Evolutionary conservation across 2,113 vertebrate species (phyloP), one percentile per base, ranked within the genome.

Genomic region (Peromyscus leucopus): DNA sequence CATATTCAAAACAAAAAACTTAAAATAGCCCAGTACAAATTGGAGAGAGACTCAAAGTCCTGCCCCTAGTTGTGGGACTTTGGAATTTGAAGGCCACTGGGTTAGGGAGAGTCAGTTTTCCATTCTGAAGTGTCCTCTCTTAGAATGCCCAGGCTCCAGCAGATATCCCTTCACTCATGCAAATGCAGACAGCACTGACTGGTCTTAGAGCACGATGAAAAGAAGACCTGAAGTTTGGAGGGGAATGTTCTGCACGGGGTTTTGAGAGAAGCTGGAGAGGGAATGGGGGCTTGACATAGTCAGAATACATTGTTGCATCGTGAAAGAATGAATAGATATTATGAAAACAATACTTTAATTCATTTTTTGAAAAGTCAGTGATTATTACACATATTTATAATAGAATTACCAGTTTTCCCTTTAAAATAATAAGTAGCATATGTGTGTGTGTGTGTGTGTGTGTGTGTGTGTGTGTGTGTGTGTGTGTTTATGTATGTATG

Each of bases 221-320:
- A 24, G 63, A 36, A 48, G 63, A 36, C 19, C 21, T 36, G 42
- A 46, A 48, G 39, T 36, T 13, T 11, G 17, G 17, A 48, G 31
- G 5, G 19, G 1, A 28, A 1, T 19, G 2, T 67, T 16, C 15
- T 31, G 9, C 1, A 21, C 31, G 3, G 24, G 8, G 16, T 7
- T 46, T 17, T 28, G 8, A 33, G 46, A 79, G 48, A 17, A 79
- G 16, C 48, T 55, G 11, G 19, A 69, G 17, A 51, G 2, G 3
- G 3, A 48, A 31, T 22, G 42, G 7, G 8, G 9, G 26, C 3
- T 7, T 46, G 42, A 46, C 2, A 48, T 11, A 85, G 22, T 61
- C 7, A 42, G 16, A 48, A 2, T 48, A 33, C 10, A 33, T 65
- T 36, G 19, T 11, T 51, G 46, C 24, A 67, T 33, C 6, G 28